Evolutionary conservation across 1,140 invertebrate genomes (phyloP).

Genomic region (Diachasma alloeum): DNA sequence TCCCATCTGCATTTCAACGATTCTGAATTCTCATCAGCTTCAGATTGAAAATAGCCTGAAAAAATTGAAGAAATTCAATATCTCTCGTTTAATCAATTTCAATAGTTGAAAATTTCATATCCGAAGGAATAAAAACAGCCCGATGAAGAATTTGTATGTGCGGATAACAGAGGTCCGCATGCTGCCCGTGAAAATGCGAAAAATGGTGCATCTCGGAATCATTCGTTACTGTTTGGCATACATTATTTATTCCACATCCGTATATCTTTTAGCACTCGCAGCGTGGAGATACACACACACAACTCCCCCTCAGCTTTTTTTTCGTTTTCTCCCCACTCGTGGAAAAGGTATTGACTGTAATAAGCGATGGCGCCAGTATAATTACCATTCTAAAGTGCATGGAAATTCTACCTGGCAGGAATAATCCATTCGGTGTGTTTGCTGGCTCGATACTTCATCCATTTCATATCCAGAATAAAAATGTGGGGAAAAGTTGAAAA

Average conservation of each 20-base stretch:
- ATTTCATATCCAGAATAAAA: neutral
- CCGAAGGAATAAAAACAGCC: constrained; percentile 13
- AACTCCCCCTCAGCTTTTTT: neutral
- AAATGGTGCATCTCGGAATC: constrained; percentile 37
- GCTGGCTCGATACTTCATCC: constrained; percentile 22
- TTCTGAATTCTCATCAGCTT: too few species aligned
- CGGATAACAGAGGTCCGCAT: neutral
- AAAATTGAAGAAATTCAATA: neutral
- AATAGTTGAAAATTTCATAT: neutral
- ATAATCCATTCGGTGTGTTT: constrained; percentile 22
- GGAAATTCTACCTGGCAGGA: constrained; percentile 16
- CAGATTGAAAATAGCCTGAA: neutral
- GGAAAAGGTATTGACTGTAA: constrained; percentile 37
- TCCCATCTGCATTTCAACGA: too few species aligned
- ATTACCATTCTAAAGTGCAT: constrained; percentile 20
- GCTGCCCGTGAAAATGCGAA: constrained; percentile 21
- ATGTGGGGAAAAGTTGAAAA: neutral
- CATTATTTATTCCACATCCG: constrained; percentile 43
- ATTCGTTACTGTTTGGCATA: constrained; percentile 42
- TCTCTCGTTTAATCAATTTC: neutral
- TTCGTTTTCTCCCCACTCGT: neutral
- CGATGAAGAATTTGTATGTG: neutral
- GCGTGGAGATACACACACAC: neutral
- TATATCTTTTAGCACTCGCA: constrained; percentile 25
- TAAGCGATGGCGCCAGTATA: constrained; percentile 34